phyloP scores from a whole-genome alignment of 2,797 vertebrate species.

The Heliangelus exortis region DNA sequence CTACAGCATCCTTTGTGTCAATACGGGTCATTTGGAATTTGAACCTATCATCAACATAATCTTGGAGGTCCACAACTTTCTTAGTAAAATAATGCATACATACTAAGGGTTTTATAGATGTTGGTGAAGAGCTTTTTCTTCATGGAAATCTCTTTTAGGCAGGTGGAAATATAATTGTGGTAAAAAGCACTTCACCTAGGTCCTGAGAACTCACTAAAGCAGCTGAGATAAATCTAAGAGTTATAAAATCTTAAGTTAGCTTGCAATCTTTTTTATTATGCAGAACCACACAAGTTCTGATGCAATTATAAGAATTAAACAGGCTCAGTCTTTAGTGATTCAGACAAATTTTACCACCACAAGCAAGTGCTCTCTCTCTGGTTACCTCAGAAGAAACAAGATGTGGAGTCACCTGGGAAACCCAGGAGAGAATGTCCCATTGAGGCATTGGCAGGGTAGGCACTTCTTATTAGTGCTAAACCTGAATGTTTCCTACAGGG shows the following conservation, averaged over 20 bases:
- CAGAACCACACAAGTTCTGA: neutral
- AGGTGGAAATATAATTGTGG: neutral
- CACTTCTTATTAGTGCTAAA: slow-evolving; percentile 73
- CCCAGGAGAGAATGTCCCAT: slow-evolving; percentile 65
- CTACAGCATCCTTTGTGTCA: rapidly evolving
- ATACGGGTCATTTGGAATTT: neutral
- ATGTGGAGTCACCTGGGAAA: slow-evolving; percentile 67
- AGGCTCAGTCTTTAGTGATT: neutral
- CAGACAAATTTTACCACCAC: neutral
- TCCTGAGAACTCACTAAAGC: neutral
- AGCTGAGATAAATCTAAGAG: neutral
- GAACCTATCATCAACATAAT: neutral
- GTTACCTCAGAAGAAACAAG: slow-evolving; percentile 42
- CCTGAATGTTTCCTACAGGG: slow-evolving; percentile 74
- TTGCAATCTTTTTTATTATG: neutral
- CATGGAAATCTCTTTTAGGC: neutral
- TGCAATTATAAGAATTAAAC: neutral
- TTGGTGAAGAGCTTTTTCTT: neutral
- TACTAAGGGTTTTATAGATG: neutral
- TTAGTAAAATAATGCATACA: neutral
- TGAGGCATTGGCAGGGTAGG: slow-evolving; percentile 42
- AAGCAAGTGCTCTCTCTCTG: neutral
- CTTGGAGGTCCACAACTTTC: neutral
- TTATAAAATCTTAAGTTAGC: neutral
- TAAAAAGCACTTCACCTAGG: neutral